Base-by-base conservation (phyloP, 2,797 vertebrate species). In the Gymnothorax reevesii region DNA sequence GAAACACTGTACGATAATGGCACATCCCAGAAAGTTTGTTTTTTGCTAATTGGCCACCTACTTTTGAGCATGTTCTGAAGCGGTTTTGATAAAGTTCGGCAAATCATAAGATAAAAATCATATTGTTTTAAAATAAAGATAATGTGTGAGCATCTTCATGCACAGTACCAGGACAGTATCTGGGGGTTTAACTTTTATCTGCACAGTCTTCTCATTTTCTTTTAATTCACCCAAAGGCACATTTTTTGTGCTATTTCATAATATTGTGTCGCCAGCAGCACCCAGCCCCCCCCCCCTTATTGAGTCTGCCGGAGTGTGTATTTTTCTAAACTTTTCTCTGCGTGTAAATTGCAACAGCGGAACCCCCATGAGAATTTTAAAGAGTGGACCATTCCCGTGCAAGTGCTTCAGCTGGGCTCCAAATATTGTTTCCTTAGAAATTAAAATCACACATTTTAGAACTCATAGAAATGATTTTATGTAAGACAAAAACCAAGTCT, bases 401-500 rank as follows among this genome's bases (percentile, higher is more conserved):
- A 42, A 52, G 12, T 17, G n/a, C 54, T 80, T 55, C 77, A 80
- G 54, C 52, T 80, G 7, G 12, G 49, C 20, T 22, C 20, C n/a
- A n/a, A 9, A 77, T 80, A 54, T n/a, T 55, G 77, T 80, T 52
- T 79, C 75, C 54, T 22, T 80, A 80, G 77, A 88, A 90, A 92
- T 90, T 62, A 64, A 91, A 87, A 87, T 89, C 90, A 64, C 90
- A 89, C 90, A 91, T 87, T 90, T 90, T 88, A 90, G 87, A 90
- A 91, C 87, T 88, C 64, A 64, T 87, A 80, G 89, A 90, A 88
- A 90, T 94, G 88, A 89, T 88, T 83, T 88, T 42, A 85, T 88
- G 87, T 91, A 90, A 93, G 90, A 89, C 89, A 88, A 87, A 86
- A 42, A 89, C 89, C 90, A 90, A 92, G 94, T 90, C 83, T 86